These are phyloP conservation scores for Peromyscus melanophrys DNA, from an alignment of 2,797 vertebrate species.

Conservation along the genomic window DNA sequence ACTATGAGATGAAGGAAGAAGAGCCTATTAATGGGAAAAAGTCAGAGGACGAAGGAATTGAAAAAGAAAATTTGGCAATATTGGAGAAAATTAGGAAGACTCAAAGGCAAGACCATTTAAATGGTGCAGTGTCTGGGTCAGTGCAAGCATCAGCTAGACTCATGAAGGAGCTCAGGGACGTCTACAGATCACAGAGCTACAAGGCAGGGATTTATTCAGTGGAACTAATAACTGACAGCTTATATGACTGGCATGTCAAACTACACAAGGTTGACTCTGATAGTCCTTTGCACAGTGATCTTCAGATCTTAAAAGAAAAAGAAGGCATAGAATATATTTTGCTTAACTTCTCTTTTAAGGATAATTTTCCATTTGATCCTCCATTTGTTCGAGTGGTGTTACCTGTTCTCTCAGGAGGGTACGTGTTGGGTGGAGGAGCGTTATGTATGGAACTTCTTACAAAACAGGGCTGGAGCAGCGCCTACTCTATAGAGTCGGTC, in stretches of 20 bases:
- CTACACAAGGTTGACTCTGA: constrained; percentile 99
- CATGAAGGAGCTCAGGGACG: constrained; percentile 99
- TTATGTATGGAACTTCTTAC: too few relatives aligned
- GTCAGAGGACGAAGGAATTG: constrained; percentile 98
- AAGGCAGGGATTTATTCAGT: constrained; percentile 99
- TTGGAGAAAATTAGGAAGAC: constrained; percentile 99
- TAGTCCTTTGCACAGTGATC: constrained; percentile 98
- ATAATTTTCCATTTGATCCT: too few relatives aligned
- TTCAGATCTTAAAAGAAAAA: constrained; percentile 99
- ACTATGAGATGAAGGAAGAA: constrained; percentile 99
- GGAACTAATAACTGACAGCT: constrained; percentile 98
- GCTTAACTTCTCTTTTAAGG: constrained; percentile 99
- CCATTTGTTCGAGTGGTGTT: too few relatives aligned
- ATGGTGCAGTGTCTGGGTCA: constrained; percentile 98
- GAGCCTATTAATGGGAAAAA: constrained; percentile 97
- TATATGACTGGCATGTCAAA: constrained; percentile 99
- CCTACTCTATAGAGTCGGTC: too few relatives aligned
- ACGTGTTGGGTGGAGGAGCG: too few relatives aligned
- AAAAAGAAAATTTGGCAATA: constrained; percentile 99
- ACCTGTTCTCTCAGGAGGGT: too few relatives aligned
- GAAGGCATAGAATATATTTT: constrained; percentile 99
- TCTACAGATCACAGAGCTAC: constrained; percentile 99
- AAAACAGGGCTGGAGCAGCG: too few relatives aligned
- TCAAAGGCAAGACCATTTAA: constrained; percentile 99
- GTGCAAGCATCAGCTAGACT: constrained; percentile 99